phyloP scores from a whole-genome alignment of 2,888 invertebrate genomes.

The Mongoloraphidia duomilia region DNA sequence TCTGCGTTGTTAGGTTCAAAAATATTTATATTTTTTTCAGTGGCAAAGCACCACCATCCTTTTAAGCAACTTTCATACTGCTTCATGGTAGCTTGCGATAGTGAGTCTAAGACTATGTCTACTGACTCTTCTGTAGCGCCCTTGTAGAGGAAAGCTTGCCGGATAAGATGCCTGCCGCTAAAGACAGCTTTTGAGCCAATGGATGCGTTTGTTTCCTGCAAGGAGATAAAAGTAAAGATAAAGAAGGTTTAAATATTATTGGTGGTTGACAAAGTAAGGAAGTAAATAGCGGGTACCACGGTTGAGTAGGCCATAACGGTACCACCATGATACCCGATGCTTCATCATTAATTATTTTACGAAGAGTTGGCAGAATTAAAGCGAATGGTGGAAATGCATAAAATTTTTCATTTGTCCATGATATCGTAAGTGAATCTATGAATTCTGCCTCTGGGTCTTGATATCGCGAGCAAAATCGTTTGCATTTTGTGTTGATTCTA shows the following conservation, averaged over 20 bases:
- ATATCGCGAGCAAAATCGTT: slow-evolving; percentile 12
- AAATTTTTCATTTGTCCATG: slow-evolving; percentile 11
- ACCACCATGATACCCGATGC: slow-evolving; percentile 12
- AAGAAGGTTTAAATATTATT: slow-evolving; percentile 5
- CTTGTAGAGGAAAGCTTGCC: too few species aligned
- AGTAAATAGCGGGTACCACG: slow-evolving; percentile 12
- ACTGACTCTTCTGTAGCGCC: too few species aligned
- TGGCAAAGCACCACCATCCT: too few species aligned
- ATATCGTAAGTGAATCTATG: slow-evolving; percentile 15
- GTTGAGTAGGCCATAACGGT: slow-evolving; percentile 11
- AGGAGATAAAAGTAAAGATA: slow-evolving; percentile 8
- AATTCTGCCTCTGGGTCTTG: slow-evolving; percentile 11
- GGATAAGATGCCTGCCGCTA: neutral
- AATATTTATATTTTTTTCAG: too few species aligned
- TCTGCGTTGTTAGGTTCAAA: too few species aligned
- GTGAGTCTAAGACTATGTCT: too few species aligned
- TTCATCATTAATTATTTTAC: slow-evolving; percentile 12
- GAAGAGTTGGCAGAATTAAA: slow-evolving; percentile 9
- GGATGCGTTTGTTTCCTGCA: too few species aligned
- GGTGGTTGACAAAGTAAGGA: slow-evolving; percentile 4
- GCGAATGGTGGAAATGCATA: slow-evolving; percentile 16
- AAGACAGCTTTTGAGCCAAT: neutral
- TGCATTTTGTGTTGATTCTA: slow-evolving; percentile 13
- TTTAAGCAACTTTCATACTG: too few species aligned
- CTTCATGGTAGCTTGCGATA: too few species aligned